These are phyloP conservation scores for Rhyacophila evoluta DNA, from an alignment of 2,888 invertebrate genomes.

Conservation along the genomic window DNA sequence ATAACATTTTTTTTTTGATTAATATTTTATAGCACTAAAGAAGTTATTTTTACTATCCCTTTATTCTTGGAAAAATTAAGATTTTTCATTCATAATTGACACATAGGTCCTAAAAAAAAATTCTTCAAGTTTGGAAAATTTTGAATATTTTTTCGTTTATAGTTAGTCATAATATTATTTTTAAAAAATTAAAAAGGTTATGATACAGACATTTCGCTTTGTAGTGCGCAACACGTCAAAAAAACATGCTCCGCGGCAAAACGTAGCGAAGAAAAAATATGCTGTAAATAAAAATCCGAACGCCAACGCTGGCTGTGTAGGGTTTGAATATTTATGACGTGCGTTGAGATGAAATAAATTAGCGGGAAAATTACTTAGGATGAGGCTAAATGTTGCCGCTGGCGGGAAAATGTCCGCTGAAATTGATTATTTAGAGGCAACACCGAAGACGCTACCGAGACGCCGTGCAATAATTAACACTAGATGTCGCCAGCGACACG, in stretches of 20 bases:
- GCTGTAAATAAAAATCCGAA: not conserved
- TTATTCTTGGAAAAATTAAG: no score
- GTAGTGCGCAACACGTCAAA: not conserved
- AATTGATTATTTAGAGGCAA: slow-evolving; percentile 46
- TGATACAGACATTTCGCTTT: not conserved
- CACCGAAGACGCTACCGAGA: slow-evolving; percentile 28
- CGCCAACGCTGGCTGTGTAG: not conserved
- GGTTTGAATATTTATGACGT: slow-evolving; percentile 34
- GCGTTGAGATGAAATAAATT: slow-evolving; percentile 38
- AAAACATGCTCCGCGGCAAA: not conserved
- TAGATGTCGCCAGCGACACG: not conserved
- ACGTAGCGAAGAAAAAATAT: not conserved
- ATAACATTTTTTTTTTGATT: no score
- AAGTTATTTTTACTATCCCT: no score
- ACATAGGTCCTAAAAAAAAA: no score
- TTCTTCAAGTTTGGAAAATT: no score
- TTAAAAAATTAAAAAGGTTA: no score
- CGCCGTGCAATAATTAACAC: slow-evolving; percentile 28
- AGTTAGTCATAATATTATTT: no score
- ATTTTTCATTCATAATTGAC: no score
- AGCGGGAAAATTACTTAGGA: slow-evolving; percentile 32
- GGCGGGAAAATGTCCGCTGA: slow-evolving; percentile 16
- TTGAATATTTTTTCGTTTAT: no score
- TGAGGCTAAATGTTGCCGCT: slow-evolving; percentile 23
- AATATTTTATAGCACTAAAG: no score